phyloP scores from a whole-genome alignment of 2,113 vertebrate genomes.

The Verasper variegatus region DNA sequence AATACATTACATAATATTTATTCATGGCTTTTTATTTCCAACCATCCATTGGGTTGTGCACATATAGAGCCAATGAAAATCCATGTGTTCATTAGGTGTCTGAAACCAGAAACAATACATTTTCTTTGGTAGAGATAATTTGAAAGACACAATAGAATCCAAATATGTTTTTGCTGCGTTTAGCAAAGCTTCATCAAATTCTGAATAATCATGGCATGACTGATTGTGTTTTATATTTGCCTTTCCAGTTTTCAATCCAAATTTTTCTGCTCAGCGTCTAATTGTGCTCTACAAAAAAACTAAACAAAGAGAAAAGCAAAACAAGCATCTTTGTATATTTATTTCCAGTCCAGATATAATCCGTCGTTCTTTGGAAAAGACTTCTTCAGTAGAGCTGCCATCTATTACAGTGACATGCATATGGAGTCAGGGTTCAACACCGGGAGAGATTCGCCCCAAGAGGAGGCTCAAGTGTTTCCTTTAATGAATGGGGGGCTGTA shows the following conservation, averaged over 20 bases:
- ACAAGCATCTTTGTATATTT: constrained; percentile 4
- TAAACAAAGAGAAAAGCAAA: constrained; percentile 9
- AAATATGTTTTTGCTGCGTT: too few relatives aligned
- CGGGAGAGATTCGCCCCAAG: constrained; percentile 22
- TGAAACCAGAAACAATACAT: too few relatives aligned
- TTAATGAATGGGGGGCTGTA: constrained; percentile 53
- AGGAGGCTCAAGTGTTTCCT: constrained; percentile 53
- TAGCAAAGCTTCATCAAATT: too few relatives aligned
- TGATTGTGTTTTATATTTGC: not conserved
- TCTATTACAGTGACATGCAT: constrained; percentile 42
- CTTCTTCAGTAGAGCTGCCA: constrained; percentile 31
- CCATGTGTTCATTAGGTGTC: too few relatives aligned
- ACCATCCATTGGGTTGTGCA: not conserved
- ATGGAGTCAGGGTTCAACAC: constrained; percentile 27
- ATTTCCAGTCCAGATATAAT: constrained; percentile 11
- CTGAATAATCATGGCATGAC: too few relatives aligned
- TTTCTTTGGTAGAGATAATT: too few relatives aligned
- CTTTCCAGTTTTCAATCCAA: not conserved
- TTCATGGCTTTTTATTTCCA: not conserved
- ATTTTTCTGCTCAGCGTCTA: not conserved
- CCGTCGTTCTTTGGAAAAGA: constrained; percentile 28
- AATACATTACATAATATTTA: not conserved
- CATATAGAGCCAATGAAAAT: too few relatives aligned
- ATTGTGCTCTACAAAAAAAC: not conserved
- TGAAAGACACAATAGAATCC: too few relatives aligned